Base-by-base conservation (phyloP, 2,113 vertebrate genomes). In the Indicator indicator region DNA sequence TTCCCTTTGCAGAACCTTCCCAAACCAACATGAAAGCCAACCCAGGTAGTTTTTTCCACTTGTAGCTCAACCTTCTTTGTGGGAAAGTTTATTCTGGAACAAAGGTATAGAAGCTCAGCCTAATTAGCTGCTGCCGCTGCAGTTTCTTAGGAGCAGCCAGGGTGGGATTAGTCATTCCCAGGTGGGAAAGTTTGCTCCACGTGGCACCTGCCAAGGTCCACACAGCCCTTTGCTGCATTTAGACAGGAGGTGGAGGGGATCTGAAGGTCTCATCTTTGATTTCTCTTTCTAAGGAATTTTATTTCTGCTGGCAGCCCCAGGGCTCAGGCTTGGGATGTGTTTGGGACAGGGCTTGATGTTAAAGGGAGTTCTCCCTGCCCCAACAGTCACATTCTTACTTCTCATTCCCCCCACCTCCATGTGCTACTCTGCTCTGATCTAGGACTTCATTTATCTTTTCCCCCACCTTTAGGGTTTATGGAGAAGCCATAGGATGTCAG, bases 21-120 rank as follows among this genome's bases (percentile, higher is more conserved):
- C 17, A 56, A 75, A 64, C 12, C 76, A 92, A 33, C 73, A 86
- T 72, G 48, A 58, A 83, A 19, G 80, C 46, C 69, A 11, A 52
- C 0, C 0, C 69, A 48, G 83, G 48, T 91, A 90, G 42, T 44
- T 74, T 90, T 95, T 96, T 86, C 83, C 91, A 75, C 64, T 50
- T 81, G 75, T 36, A 95, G 68, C 65, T 94, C 69, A 74, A 0
- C 33, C 18, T 78, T 60, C 91, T 60, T 86, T 83, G 85, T 83
- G 93, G 90, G 69, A 91, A 88, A 78, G 48, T 88, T 94, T 91
- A 46, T 78, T 95, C 93, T 81, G 85, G 71, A 71, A 64, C 62
- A 65, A 40, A 0, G 0, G 23, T 67, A 32, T 30, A 82, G 74
- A 62, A 3, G n/a, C 74, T 91, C 50, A 30, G 72, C 30, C 80